A percentile compares a stretch with the other conserved stretches of the same genome.
Evolutionary conservation across 2,797 vertebrate genomes (phyloP).

Genomic region (Lepilemur ruficaudatus): DNA sequence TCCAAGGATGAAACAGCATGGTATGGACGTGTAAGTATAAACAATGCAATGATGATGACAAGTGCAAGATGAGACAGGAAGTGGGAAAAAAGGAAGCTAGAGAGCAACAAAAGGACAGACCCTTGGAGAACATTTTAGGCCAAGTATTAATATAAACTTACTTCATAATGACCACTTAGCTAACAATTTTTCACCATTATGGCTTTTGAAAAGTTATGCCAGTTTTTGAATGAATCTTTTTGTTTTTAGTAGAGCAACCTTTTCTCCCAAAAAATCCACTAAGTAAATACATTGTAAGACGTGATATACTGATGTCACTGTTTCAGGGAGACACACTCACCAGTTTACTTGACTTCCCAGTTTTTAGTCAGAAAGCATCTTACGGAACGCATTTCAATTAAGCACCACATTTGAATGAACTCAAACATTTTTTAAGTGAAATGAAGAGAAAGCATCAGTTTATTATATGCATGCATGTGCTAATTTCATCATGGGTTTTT

Average conservation of each 20-base stretch:
- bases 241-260: neutral
- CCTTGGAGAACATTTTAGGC: neutral
- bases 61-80: neutral
- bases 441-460: neutral
- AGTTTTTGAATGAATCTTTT: neutral
- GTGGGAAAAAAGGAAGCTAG: neutral
- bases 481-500: neutral
- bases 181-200: neutral
- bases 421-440: neutral
- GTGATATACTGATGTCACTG: neutral
- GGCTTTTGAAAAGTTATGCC: neutral
- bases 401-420: neutral
- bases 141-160: neutral
- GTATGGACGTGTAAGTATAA: neutral
- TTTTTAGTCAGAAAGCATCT: neutral
- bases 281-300: neutral
- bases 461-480: rapidly evolving
- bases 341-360: neutral
- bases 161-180: neutral
- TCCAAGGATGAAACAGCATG: neutral
- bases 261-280: neutral
- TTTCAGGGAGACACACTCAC: neutral
- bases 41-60: neutral
- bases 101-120: neutral
- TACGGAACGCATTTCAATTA: neutral